phyloP scores from a whole-genome alignment of 2,797 vertebrate species.

The Microctenopoma stevenorrisi region DNA sequence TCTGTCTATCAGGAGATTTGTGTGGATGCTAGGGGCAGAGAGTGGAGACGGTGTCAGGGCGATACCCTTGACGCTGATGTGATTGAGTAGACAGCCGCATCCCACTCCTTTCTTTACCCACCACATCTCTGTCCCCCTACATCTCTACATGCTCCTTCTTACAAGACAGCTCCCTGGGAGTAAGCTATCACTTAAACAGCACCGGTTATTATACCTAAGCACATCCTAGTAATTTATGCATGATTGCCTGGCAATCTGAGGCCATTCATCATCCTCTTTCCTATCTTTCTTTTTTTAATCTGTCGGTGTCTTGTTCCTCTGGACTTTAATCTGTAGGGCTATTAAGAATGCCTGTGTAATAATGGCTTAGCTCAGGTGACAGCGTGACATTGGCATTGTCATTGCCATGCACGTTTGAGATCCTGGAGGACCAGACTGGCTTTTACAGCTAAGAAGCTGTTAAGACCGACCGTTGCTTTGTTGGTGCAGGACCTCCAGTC shows the following conservation, averaged over 20 bases:
- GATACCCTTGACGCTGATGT: conserved; percentile 84
- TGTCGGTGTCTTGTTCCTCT: conserved; percentile 81
- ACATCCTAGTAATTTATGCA: conserved; percentile 85
- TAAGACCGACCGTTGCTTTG: conserved; percentile 21
- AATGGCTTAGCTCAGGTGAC: conserved; percentile 78
- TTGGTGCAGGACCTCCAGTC: conserved; percentile 17
- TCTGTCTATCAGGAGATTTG: conserved; percentile 80
- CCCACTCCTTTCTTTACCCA: conserved; percentile 70
- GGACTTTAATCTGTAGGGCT: conserved; percentile 84
- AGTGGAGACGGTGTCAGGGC: conserved; percentile 81
- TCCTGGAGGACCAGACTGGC: conserved; percentile 41
- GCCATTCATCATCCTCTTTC: conserved; percentile 84
- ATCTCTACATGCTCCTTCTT: conserved; percentile 45
- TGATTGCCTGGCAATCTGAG: conserved; percentile 82
- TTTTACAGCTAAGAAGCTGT: conserved; percentile 33
- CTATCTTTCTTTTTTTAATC: conserved; percentile 85
- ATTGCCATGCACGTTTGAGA: conserved; percentile 59
- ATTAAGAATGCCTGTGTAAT: conserved; percentile 80
- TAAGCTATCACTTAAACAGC: conserved; percentile 78
- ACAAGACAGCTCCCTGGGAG: conserved; percentile 60
- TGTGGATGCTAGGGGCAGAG: conserved; percentile 72
- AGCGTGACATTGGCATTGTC: conserved; percentile 77
- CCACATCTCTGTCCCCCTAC: conserved; percentile 53
- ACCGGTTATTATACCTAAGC: conserved; percentile 80
- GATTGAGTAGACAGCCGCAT: conserved; percentile 81